Evolutionary conservation across 2,113 vertebrate species (phyloP).

Genomic region (Trichomycterus rosablanca): DNA sequence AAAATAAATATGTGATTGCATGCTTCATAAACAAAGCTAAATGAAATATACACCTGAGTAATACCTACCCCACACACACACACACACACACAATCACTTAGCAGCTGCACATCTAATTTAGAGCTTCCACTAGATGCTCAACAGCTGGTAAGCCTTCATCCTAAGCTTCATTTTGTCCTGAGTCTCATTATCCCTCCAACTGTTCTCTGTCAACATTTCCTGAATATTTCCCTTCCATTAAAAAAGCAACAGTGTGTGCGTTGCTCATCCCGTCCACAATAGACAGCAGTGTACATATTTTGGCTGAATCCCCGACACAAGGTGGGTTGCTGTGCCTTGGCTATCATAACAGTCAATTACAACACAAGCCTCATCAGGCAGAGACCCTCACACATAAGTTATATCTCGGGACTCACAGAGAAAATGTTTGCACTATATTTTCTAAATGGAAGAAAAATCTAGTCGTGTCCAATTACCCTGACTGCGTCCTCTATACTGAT

Average conservation of each 20-base stretch:
- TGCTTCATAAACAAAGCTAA: slow-evolving; percentile 24
- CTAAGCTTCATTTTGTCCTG: slow-evolving; percentile 28
- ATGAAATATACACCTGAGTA: slow-evolving; percentile 16
- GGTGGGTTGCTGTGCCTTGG: slow-evolving; percentile 1
- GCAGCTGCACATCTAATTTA: slow-evolving; percentile 35
- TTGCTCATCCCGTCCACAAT: slow-evolving; percentile 16
- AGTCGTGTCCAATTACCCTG: too few relatives aligned
- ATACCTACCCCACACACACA: not conserved
- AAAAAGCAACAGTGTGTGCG: slow-evolving; percentile 14
- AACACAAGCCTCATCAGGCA: too few relatives aligned
- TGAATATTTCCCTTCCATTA: slow-evolving; percentile 28
- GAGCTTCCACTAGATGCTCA: slow-evolving; percentile 33
- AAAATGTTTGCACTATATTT: too few relatives aligned
- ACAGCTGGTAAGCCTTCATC: slow-evolving; percentile 35
- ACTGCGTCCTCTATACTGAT: too few relatives aligned
- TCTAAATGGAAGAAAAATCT: too few relatives aligned
- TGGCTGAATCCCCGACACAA: not conserved
- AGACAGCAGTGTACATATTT: not conserved
- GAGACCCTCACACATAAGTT: too few relatives aligned
- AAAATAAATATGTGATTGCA: slow-evolving; percentile 11
- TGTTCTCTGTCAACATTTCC: slow-evolving; percentile 32
- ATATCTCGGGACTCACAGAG: too few relatives aligned
- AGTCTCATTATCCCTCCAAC: slow-evolving; percentile 47
- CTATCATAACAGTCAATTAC: slow-evolving; percentile 32
- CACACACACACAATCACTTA: slow-evolving; percentile 18